These are phyloP conservation scores for Cydia amplana DNA, from an alignment of 1,140 invertebrate species.

Conservation along the genomic window DNA sequence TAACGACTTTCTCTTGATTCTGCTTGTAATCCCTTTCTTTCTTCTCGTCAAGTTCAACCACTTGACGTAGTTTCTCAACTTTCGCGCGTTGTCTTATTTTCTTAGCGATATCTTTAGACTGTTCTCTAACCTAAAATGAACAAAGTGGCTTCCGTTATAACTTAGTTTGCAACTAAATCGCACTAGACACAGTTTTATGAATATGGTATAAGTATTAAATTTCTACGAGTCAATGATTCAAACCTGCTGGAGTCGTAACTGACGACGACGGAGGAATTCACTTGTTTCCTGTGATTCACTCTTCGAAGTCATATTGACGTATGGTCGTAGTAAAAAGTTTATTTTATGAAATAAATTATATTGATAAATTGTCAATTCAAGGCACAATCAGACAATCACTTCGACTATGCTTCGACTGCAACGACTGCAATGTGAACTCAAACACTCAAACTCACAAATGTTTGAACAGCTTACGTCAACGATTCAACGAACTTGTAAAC, in stretches of 20 bases:
- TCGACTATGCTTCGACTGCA: no score
- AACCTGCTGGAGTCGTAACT: slow-evolving; percentile 76
- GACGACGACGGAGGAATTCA: slow-evolving; percentile 72
- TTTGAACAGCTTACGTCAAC: slow-evolving; percentile 26
- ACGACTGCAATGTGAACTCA: no score
- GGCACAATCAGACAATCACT: not conserved
- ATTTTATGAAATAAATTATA: not conserved
- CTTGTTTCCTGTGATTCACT: slow-evolving; percentile 69
- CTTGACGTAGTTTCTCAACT: slow-evolving; percentile 63
- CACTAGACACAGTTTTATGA: slow-evolving; percentile 31
- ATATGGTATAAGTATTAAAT: slow-evolving; percentile 12
- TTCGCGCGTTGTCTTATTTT: slow-evolving; percentile 72
- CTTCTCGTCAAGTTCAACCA: slow-evolving; percentile 53
- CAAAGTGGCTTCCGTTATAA: not conserved
- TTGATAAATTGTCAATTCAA: not conserved
- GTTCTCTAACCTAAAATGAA: slow-evolving; percentile 72
- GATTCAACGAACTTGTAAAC: not conserved
- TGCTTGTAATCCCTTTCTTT: slow-evolving; percentile 67
- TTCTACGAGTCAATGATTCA: slow-evolving; percentile 44
- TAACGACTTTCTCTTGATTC: slow-evolving; percentile 63
- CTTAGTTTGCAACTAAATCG: slow-evolving; percentile 8
- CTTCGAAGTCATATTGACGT: slow-evolving; percentile 68
- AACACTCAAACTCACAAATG: no score
- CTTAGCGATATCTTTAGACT: slow-evolving; percentile 77
- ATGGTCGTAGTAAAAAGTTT: slow-evolving; percentile 28